These are phyloP conservation scores for Caprella mutica DNA, from an alignment of 2,888 invertebrate species.

Conservation along the genomic window DNA sequence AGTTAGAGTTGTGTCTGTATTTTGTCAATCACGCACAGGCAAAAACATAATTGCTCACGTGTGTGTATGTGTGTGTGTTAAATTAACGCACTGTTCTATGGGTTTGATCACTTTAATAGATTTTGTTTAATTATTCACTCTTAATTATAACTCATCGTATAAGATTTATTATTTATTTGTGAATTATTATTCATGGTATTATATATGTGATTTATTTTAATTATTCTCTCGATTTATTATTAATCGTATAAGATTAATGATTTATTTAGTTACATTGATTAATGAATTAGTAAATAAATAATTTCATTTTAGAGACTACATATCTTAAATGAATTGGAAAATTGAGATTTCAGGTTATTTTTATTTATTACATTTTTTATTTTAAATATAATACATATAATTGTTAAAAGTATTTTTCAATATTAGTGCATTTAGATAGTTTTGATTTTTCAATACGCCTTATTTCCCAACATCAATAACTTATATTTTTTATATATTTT, in stretches of 20 bases:
- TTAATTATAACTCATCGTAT: not conserved
- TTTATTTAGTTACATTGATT: too few relatives aligned
- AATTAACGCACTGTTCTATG: not conserved
- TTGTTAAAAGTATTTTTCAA: not conserved
- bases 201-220: too few relatives aligned
- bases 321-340: too few relatives aligned
- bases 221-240: too few relatives aligned
- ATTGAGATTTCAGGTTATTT: not conserved
- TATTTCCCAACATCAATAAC: not conserved
- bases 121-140: not conserved
- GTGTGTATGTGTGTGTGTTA: not conserved
- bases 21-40: too few relatives aligned
- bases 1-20: too few relatives aligned
- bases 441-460: not conserved
- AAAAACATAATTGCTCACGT: too few relatives aligned
- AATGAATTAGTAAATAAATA: too few relatives aligned
- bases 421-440: not conserved
- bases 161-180: not conserved
- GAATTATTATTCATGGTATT: not conserved
- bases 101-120: not conserved
- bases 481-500: not conserved
- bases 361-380: not conserved
- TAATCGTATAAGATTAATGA: too few relatives aligned
- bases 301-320: too few relatives aligned
- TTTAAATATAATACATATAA: not conserved